phyloP scores from a whole-genome alignment of 2,113 vertebrate genomes.

The Atherinomorus stipes region DNA sequence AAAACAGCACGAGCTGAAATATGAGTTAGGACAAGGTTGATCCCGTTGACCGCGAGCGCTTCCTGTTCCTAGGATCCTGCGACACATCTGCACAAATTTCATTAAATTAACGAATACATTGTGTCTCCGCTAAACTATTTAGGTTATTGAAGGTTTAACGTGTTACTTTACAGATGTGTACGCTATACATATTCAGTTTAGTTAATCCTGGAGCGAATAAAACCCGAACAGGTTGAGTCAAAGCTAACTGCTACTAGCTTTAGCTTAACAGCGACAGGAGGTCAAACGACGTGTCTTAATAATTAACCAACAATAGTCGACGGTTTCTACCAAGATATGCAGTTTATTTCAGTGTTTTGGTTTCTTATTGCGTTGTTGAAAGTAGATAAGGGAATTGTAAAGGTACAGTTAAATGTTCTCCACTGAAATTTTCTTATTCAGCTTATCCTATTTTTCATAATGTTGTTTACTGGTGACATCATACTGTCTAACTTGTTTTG shows the following conservation, averaged over 20 bases:
- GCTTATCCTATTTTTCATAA: too few relatives aligned
- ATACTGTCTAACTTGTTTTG: too few relatives aligned
- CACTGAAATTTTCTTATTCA: too few relatives aligned
- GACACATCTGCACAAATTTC: neutral
- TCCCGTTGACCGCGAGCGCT: neutral
- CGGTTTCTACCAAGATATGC: too few relatives aligned
- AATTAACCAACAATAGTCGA: neutral
- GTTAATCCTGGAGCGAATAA: neutral
- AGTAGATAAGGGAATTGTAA: too few relatives aligned
- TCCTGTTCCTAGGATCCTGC: neutral
- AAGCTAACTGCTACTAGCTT: neutral
- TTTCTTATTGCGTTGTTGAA: too few relatives aligned
- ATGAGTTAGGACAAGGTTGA: neutral
- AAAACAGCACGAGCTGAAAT: neutral
- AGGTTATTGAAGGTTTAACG: neutral
- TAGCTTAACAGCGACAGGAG: neutral
- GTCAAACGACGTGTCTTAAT: neutral
- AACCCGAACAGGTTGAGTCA: neutral
- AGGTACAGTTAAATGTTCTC: too few relatives aligned
- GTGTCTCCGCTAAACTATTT: neutral
- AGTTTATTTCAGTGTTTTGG: too few relatives aligned
- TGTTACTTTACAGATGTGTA: too few relatives aligned
- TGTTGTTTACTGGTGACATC: too few relatives aligned
- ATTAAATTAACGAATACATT: neutral
- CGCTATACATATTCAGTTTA: neutral